Base-by-base conservation (phyloP, 2,888 invertebrate genomes). In the Ichneumoninae sp. region DNA sequence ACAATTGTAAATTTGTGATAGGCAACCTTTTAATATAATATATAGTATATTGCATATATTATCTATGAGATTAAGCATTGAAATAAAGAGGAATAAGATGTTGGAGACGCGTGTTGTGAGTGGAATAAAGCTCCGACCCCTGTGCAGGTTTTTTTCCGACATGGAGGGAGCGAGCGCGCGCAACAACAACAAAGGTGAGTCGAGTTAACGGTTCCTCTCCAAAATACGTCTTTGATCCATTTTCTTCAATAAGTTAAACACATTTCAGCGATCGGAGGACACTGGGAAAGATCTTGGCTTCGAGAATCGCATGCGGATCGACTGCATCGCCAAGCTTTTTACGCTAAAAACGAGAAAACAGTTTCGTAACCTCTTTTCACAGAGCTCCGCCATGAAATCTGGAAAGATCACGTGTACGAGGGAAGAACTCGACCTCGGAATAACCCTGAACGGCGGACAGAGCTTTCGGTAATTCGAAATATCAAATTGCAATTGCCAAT, bases 401-500 rank as follows among this genome's bases (percentile, higher is more conserved):
- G 92, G 92, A 72, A 95, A 95, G 93, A 91, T 96, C 77, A 26
- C 93, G 33, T 96, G 95, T 89, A 94, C 94, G 79, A 92, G 91
- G 65, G 93, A 93, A 69, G 96, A 96, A 91, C 93, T 97, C 65
- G 96, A 96, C 92, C 93, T 97, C 85, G 91, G 94, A 80, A 95
- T 96, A 30, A 97, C 97, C 0, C 93, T 97, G 81, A 95, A 96
- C 84, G 97, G 97, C 47, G 97, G 97, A 1, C 97, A 98, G 94
- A 97, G 97, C 94, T 98, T 98, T 92, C 96, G 97, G 97, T 97
- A 94, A 90, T 70, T 87, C 10, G 10, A 7, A 54, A 19, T 3
- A 22, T 54, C 8, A 22, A 13, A 26, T 30, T 33, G 3, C 30
- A 30, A 75, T 62, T 62, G 1, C 2, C 16, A 7, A 62, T 62